phyloP scores from a whole-genome alignment of 2,888 invertebrate species.

The Hypomecis atomaria region DNA sequence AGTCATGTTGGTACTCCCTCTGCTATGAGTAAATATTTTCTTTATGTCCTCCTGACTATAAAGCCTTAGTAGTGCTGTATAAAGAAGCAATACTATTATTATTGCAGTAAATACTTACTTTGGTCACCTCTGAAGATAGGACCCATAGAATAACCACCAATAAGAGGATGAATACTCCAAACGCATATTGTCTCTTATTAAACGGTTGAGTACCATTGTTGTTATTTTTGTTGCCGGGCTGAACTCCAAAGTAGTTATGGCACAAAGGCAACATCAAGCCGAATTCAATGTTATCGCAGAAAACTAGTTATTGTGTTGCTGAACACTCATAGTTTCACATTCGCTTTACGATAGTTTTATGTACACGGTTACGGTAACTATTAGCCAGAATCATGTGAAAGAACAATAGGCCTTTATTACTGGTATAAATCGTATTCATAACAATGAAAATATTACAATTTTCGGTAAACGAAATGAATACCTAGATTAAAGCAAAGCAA shows the following conservation, averaged over 20 bases:
- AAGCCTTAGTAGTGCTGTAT: background rate
- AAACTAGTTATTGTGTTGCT: conserved; percentile 42
- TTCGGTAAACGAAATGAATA: conserved; percentile 6
- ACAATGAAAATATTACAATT: conserved; percentile 12
- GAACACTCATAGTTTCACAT: conserved; percentile 44
- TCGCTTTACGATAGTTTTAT: background rate
- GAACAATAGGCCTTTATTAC: background rate
- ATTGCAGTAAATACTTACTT: conserved; percentile 84
- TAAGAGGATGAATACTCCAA: conserved; percentile 94
- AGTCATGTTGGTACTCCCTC: no score
- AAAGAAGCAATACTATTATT: background rate
- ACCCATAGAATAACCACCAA: conserved; percentile 98
- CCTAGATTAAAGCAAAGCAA: background rate
- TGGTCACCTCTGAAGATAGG: conserved; percentile 96
- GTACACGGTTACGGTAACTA: conserved; percentile 1
- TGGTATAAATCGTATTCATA: conserved; percentile 4
- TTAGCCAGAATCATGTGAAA: background rate
- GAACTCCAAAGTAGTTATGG: conserved; percentile 79
- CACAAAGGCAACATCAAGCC: conserved; percentile 81
- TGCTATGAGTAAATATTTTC: no score
- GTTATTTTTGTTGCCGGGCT: conserved; percentile 68
- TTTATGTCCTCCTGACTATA: no score
- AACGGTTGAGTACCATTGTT: conserved; percentile 71
- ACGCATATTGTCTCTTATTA: conserved; percentile 84
- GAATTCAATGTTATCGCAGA: conserved; percentile 41